phyloP scores from a whole-genome alignment of 2,113 vertebrate species.

The Sisor rabdophorus region DNA sequence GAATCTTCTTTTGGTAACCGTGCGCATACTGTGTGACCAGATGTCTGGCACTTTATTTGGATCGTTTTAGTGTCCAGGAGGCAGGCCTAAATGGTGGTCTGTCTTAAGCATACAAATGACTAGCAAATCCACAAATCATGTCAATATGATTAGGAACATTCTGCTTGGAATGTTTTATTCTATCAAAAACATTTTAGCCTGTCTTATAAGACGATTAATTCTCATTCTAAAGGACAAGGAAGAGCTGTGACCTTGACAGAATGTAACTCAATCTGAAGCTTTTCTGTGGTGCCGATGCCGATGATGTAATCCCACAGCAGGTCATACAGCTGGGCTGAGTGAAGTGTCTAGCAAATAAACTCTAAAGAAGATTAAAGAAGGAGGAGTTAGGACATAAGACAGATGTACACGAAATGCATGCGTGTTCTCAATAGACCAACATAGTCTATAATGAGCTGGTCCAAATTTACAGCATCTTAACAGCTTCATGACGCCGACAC shows the following conservation, averaged over 20 bases:
- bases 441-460: background rate
- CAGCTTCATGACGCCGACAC: background rate
- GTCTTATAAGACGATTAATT: background rate
- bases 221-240: constrained; percentile 14
- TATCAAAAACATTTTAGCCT: background rate
- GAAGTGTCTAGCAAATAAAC: constrained; percentile 30
- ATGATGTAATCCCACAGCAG: constrained; percentile 41
- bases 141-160: background rate
- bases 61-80: background rate
- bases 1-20: background rate
- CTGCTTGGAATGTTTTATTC: background rate
- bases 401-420: constrained; percentile 7
- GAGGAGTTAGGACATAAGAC: background rate
- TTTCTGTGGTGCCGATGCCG: background rate
- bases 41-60: background rate
- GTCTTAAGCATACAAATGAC: background rate
- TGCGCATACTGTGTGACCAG: background rate
- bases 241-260: constrained; percentile 18
- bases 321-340: constrained; percentile 32
- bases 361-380: constrained; percentile 11
- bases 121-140: background rate
- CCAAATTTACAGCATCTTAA: constrained; percentile 14
- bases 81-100: background rate
- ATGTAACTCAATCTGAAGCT: constrained; percentile 16
- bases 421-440: background rate